Conservation (phyloP, 2,888 invertebrate species). For the Aleiodes leptofemur region DNA sequence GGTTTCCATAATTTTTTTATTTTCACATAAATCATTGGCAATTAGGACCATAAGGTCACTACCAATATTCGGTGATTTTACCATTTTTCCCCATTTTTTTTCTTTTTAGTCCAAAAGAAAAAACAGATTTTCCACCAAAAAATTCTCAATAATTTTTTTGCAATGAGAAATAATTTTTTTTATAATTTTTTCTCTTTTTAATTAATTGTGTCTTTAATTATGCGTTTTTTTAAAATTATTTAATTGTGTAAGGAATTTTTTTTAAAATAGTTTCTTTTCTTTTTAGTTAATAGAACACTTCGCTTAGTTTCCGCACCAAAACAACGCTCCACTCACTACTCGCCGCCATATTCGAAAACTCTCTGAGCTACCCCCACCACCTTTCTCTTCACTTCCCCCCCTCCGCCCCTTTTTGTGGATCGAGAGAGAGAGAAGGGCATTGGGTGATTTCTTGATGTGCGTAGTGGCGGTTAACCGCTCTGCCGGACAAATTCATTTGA, state of each 20-base stretch:
- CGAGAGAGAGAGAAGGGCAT: too few relatives aligned
- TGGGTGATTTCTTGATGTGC: too few relatives aligned
- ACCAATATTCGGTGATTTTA: constrained; percentile 16
- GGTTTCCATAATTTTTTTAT: constrained; percentile 82
- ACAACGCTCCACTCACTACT: constrained; percentile 17
- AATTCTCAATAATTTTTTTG: too few relatives aligned
- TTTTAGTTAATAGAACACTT: constrained; percentile 4
- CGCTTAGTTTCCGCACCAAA: constrained; percentile 23
- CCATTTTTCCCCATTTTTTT: constrained; percentile 27
- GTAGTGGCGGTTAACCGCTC: too few relatives aligned
- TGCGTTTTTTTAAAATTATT: neutral
- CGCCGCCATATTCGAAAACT: constrained; percentile 23
- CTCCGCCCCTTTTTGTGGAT: too few relatives aligned
- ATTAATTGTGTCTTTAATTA: neutral
- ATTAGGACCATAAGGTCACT: constrained; percentile 58
- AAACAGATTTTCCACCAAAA: too few relatives aligned
- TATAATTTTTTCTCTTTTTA: neutral
- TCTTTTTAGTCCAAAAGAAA: too few relatives aligned
- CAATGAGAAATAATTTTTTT: too few relatives aligned
- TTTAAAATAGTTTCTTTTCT: neutral
- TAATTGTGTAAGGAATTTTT: neutral
- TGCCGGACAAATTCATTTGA: too few relatives aligned
- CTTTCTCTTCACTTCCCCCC: neutral
- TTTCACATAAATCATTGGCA: constrained; percentile 59
- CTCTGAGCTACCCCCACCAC: neutral